Evolutionary conservation across 64 coral and sea anemone genomes (phyloP), one percentile per base, ranked within the genome.

Genomic region (Pocillopora damicornis): DNA sequence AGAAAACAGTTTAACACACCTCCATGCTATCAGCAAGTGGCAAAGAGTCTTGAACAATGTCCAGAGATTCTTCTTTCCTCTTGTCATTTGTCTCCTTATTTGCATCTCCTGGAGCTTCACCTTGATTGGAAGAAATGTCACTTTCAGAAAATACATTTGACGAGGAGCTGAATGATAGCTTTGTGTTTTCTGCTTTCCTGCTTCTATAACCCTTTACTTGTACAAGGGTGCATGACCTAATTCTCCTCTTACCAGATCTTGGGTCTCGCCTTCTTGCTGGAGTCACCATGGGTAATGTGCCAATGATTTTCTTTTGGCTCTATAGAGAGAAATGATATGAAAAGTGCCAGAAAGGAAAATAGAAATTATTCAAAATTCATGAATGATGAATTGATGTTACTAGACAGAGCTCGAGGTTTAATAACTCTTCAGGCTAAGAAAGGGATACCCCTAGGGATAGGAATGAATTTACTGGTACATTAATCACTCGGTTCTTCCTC

Each of bases 201-300:
- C n/a, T 10, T 72, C 25, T 57, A 71, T 85, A 25, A 15, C 81
- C 81, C 13, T 85, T 85, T 57, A 85, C 22, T 58, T 63, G 81
- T 85, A 71, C 26, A 85, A 63, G 63, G 69, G 22, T 71, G 63
- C 18, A n/a, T 57, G 65, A 42, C 22, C 64, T 20, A 22, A 15
- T 58, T 85, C 81, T 85, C 58, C 81, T 85, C 81, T 85, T 85
- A 85, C 81, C 81, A 85, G 65, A 85, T 85, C 81, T 71, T 37
- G 81, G 81, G 11, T 71, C 37, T 69, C 63, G 63, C 51, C 37
- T 37, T 35, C 81, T 69, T n/a, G 81, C 63, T 58, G 81, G 81
- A 51, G 63, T 72, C 20, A 85, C 62, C 81, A 85, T 72, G 64
- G 69, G 63, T 42, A 85, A 65, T 37, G 69, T 42, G 23, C 37